Conservation (phyloP, 2,113 vertebrate genomes). For the Pygoscelis antarcticus region DNA sequence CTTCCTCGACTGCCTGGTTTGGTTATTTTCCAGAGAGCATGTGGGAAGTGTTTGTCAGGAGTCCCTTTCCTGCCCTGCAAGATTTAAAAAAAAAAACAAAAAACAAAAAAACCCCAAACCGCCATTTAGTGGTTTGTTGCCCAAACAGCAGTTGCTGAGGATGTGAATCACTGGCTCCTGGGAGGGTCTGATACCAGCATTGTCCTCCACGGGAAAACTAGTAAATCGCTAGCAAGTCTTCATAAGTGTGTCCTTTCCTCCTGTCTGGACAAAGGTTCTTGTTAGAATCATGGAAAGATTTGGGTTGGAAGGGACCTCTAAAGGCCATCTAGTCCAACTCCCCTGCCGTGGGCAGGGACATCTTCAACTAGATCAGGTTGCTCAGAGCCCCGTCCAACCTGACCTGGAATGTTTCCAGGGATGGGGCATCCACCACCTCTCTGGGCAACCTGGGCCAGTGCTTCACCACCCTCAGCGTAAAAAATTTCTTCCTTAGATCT, state of each 20-base stretch:
- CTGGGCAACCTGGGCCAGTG: not conserved
- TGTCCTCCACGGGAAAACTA: not conserved
- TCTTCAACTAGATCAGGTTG: not conserved
- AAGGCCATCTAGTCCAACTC: not conserved
- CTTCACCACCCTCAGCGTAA: not conserved
- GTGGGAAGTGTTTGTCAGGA: not conserved
- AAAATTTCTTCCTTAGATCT: not conserved
- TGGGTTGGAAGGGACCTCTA: not conserved
- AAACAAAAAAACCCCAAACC: not conserved
- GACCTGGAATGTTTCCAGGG: not conserved
- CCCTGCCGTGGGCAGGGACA: not conserved
- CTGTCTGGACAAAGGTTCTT: not conserved
- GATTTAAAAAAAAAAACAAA: not conserved
- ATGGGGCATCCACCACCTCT: not conserved
- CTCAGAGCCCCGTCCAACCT: fast-evolving
- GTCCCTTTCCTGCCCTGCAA: not conserved
- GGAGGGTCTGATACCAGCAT: not conserved
- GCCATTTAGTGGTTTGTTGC: not conserved
- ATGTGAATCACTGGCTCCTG: not conserved
- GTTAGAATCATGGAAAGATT: not conserved
- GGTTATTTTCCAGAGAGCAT: not conserved
- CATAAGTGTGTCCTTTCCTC: not conserved
- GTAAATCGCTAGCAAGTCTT: not conserved
- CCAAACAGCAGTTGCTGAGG: not conserved
- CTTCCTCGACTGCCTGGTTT: not conserved